These are phyloP conservation scores for Drosophila aff. DNA, from an alignment of 1,140 invertebrate species.

Conservation along the genomic window DNA sequence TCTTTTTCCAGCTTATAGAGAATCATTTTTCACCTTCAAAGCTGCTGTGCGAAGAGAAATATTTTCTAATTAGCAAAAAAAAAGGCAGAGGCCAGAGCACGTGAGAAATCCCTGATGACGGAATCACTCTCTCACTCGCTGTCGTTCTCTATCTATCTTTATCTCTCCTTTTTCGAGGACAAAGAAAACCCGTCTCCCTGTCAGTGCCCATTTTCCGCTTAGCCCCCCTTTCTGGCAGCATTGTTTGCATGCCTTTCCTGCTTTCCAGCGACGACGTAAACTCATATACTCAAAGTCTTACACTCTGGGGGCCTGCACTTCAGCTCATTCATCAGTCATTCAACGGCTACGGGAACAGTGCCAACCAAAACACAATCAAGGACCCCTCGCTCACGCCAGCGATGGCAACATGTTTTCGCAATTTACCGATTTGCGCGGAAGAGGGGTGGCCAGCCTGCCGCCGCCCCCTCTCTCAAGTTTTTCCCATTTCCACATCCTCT, in stretches of 20 bases:
- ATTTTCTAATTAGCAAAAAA: constrained; percentile 55
- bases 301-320: constrained; percentile 53
- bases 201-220: constrained; percentile 36
- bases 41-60: constrained; percentile 26
- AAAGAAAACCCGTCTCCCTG: constrained; percentile 8
- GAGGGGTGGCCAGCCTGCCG: background rate
- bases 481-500: background rate
- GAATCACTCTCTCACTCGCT: constrained; percentile 6
- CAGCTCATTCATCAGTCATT: constrained; percentile 75
- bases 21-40: constrained; percentile 32
- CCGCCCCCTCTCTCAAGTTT: background rate
- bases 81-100: constrained; percentile 14
- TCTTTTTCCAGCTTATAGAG: background rate
- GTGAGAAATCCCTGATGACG: constrained; percentile 21
- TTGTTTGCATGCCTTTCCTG: constrained; percentile 68
- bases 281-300: constrained; percentile 43
- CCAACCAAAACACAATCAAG: constrained; percentile 38
- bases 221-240: constrained; percentile 36
- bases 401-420: constrained; percentile 76
- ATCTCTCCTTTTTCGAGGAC: constrained; percentile 7
- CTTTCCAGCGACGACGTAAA: constrained; percentile 37
- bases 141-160: constrained; percentile 2
- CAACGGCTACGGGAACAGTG: constrained; percentile 35
- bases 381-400: constrained; percentile 37
- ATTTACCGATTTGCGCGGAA: constrained; percentile 66